Evolutionary conservation across 2,797 vertebrate genomes (phyloP), one percentile per base, ranked within the genome.

Genomic region (Gobio occitaniae): DNA sequence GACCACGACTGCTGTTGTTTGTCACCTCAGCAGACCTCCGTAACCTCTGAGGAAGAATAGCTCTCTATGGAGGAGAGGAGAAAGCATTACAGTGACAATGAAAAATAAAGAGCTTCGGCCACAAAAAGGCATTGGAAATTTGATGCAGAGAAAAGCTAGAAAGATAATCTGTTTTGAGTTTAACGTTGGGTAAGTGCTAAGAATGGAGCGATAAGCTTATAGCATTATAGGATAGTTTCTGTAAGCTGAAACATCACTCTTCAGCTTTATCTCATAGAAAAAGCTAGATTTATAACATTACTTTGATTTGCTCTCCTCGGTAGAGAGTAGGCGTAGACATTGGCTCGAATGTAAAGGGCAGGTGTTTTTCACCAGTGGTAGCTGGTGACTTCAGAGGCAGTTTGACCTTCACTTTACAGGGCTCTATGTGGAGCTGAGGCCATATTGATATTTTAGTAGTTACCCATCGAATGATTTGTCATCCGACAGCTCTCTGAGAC

Each of bases 391-490:
- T 87, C 69, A 85, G 38, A 89, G 44, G 56, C 21, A 54, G n/a
- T 80, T 29, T 88, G 83, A 89, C 81, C 72, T 86, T 85, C 69
- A 87, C 36, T 80, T 82, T 52, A 78, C 66, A 52, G 21, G 21
- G 61, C 79, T 75, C 12, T 68, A n/a, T 72, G 61, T 68, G 50
- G n/a, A 50, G 16, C 47, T 61, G 56, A 65, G 52, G 17, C n/a
- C 70, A 82, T 82, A 70, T 86, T 41, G 32, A 74, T 44, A 82
- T 80, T 56, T 80, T 66, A 83, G 25, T 75, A 29, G 59, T 69
- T 70, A 61, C 47, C 47, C 52, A 65, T 78, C 81, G 80, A 70
- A 83, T 61, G 52, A 68, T 74, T 68, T 70, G 63, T 71, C 71
- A 83, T 65, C 38, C 48, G 6, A 61, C 76, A 69, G 19, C 75